phyloP scores from a whole-genome alignment of 2,888 invertebrate species.

The Morpho deidamia region DNA sequence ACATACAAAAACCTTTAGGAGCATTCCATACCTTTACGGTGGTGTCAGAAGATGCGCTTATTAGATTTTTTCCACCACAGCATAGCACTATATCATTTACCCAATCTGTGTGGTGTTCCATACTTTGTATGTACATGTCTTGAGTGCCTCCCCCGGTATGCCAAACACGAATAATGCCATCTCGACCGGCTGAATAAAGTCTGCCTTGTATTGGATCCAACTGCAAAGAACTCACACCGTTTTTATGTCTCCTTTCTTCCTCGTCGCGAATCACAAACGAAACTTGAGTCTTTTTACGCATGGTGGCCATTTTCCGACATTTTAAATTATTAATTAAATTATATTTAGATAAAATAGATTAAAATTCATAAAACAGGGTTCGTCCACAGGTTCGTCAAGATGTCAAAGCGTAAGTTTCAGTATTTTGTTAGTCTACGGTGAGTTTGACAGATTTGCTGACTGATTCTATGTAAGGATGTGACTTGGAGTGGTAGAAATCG shows the following conservation, averaged over 20 bases:
- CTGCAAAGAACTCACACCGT: conserved; percentile 97
- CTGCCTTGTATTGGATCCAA: conserved; percentile 92
- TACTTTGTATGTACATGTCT: conserved; percentile 90
- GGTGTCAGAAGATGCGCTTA: conserved; percentile 99
- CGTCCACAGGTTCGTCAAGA: no score
- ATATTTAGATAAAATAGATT: conserved; percentile 3
- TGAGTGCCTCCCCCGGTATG: conserved; percentile 80
- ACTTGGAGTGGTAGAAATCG: no score
- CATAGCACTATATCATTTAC: conserved; percentile 99
- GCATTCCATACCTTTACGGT: conserved; percentile 99
- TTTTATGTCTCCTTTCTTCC: conserved; percentile 94
- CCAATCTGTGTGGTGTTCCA: conserved; percentile 99
- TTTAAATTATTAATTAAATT: conserved; percentile 40
- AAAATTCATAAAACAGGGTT: background rate
- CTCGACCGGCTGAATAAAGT: conserved; percentile 97
- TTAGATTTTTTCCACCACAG: conserved; percentile 97
- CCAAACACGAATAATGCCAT: conserved; percentile 97
- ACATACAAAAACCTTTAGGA: conserved; percentile 99
- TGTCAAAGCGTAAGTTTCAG: no score
- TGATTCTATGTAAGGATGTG: no score
- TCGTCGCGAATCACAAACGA: conserved; percentile 99
- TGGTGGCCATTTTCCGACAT: conserved; percentile 75
- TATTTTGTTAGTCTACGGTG: no score
- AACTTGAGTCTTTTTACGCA: conserved; percentile 85
- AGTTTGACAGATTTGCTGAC: no score